These are phyloP conservation scores for Temnopleurus reevesii DNA, from an alignment of 53 echinoderm and acorn worm genomes.

Conservation along the genomic window DNA sequence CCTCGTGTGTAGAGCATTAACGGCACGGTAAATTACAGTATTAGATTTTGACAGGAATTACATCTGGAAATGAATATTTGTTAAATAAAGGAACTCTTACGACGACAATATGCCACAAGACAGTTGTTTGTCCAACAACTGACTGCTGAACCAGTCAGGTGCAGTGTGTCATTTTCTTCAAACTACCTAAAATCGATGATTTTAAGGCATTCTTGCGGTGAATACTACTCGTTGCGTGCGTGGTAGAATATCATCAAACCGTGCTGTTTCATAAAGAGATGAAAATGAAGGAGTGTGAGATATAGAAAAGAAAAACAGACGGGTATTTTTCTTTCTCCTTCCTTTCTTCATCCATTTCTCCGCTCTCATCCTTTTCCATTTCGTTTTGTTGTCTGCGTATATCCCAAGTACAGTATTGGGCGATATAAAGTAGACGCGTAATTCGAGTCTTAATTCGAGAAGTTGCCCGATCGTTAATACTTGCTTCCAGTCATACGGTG, in stretches of 20 bases:
- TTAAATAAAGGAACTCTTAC: neutral
- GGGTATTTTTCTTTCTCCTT: neutral
- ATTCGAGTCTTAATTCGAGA: constrained; percentile 45
- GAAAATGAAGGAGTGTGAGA: no score
- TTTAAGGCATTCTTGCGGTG: constrained; percentile 19
- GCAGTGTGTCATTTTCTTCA: constrained; percentile 15
- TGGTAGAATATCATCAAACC: neutral
- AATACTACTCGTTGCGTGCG: neutral
- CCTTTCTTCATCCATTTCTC: neutral
- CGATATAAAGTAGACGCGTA: constrained; percentile 24
- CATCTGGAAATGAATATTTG: constrained; percentile 12
- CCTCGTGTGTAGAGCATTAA: no score
- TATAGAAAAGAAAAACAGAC: neutral
- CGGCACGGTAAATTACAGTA: neutral
- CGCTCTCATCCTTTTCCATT: constrained; percentile 8
- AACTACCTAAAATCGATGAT: constrained; percentile 13
- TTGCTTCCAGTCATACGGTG: constrained; percentile 32
- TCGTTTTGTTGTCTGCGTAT: neutral
- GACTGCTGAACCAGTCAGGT: neutral
- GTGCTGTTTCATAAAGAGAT: neutral
- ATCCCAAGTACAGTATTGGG: neutral
- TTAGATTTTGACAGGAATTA: constrained; percentile 7
- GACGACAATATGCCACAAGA: neutral
- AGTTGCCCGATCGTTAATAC: constrained; percentile 53
- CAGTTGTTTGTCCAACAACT: constrained; percentile 4